These are phyloP conservation scores for Lycia hirtaria DNA, from an alignment of 2,888 invertebrate species.

Conservation along the genomic window DNA sequence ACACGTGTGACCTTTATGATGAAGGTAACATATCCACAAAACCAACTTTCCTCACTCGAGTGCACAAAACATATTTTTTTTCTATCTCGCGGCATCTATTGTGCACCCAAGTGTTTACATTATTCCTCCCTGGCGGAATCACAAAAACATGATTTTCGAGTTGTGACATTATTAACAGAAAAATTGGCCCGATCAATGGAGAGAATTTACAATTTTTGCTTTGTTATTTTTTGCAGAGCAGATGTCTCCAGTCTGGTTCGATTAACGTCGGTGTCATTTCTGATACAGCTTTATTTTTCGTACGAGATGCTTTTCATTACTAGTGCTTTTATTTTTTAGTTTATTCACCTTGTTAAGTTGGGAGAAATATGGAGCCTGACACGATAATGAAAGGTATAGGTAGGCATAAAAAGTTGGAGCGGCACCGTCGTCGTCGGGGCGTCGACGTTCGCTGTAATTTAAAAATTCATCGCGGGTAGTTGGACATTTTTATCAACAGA, in stretches of 20 bases:
- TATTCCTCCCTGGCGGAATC: conserved; percentile 49
- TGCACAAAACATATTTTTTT: conserved; percentile 55
- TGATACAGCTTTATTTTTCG: conserved; percentile 78
- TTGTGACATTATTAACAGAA: conserved; percentile 80
- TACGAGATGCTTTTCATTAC: conserved; percentile 64
- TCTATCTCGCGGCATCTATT: conserved; percentile 47
- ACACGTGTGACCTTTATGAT: conserved; percentile 5
- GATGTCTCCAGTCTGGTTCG: conserved; percentile 76
- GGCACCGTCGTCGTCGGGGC: neutral
- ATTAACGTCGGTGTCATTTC: conserved; percentile 73
- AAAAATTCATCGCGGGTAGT: neutral
- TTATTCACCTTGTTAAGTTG: conserved; percentile 48
- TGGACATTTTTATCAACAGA: neutral
- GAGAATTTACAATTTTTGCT: conserved; percentile 61
- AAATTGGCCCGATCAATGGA: conserved; percentile 71
- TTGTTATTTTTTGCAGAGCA: conserved; percentile 75
- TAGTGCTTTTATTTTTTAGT: conserved; percentile 53
- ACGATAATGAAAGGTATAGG: neutral
- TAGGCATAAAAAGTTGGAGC: neutral
- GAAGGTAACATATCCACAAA: conserved; percentile 54
- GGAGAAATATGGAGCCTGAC: conserved; percentile 15
- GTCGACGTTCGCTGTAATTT: neutral
- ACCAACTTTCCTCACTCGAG: conserved; percentile 56
- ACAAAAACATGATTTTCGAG: conserved; percentile 65
- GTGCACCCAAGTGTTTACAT: conserved; percentile 73